A percentile compares a stretch with the other conserved stretches of the same genome.
These are phyloP conservation scores for Lamellibrachia columna DNA, from an alignment of 2,888 invertebrate species.

Conservation along the genomic window DNA sequence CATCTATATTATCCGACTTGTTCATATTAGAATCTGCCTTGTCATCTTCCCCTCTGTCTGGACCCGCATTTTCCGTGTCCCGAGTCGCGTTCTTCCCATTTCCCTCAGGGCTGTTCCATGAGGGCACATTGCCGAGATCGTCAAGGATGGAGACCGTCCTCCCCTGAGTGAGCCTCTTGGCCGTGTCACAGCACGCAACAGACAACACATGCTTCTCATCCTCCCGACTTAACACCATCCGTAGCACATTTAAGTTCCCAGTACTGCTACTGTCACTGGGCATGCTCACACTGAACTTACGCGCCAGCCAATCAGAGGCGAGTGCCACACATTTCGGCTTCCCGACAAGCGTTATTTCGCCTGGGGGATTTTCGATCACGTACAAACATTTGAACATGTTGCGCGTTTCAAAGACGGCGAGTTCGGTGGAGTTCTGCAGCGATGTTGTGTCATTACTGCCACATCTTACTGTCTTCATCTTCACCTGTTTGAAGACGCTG, in stretches of 20 bases:
- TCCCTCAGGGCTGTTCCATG: neutral
- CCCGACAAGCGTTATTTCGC: conserved; percentile 12
- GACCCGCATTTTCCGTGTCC: neutral
- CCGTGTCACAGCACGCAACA: neutral
- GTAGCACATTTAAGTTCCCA: neutral
- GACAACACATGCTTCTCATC: neutral
- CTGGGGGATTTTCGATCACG: neutral
- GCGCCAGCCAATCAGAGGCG: neutral
- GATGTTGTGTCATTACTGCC: neutral
- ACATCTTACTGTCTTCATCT: neutral
- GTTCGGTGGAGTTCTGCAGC: neutral
- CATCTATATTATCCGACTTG: neutral
- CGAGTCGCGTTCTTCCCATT: neutral
- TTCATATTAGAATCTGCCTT: neutral
- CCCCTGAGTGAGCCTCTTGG: neutral
- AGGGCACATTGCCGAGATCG: neutral
- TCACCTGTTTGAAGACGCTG: neutral
- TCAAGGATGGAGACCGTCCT: neutral
- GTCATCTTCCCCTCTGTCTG: neutral
- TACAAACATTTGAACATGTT: neutral
- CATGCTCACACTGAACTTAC: neutral
- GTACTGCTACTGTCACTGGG: neutral
- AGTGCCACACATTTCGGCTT: conserved; percentile 3
- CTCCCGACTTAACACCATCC: neutral
- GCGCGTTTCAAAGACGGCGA: neutral